Base-by-base conservation (phyloP, 2,113 vertebrate species). In the Gallinago jamesoni region DNA sequence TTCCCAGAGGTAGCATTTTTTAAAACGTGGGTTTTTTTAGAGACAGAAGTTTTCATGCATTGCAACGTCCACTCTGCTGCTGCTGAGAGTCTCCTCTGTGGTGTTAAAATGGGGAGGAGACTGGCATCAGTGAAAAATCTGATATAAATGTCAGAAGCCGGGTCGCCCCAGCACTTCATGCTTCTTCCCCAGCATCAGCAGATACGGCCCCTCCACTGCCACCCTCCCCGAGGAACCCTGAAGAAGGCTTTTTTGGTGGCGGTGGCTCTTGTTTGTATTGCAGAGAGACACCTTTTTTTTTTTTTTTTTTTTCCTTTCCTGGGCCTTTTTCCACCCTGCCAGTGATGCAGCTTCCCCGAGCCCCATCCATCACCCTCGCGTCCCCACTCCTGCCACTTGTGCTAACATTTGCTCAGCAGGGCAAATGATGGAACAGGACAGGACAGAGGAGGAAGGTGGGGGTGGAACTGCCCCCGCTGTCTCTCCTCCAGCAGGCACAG, bases 341-440 rank as follows among this genome's bases (percentile, higher is more conserved):
- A 33, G 22, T 50, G 43, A 87, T 68, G 30, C 13, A 45, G 45
- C 53, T 79, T 82, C 78, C 39, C 45, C 39, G 60, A 86, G 43
- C 10, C 23, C 53, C 60, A 92, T 94, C 62, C 62, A 95, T 84
- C 84, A 95, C 63, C 45, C 45, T 59, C 77, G 12, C 50, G 57
- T 90, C 75, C 91, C 68, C 15, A 24, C n/a, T 92, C 77, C 62
- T 94, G 92, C 48, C 67, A 68, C 69, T 83, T 95, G 70, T 77
- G 80, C 87, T 89, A 92, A 94, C 79, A 88, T 95, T 95, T 91
- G 63, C 82, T 84, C 59, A 64, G 70, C 62, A 70, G 43, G 41
- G 31, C 25, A 43, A 43, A 43, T 43, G 41, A 43, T 43, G 41
- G 41, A 43, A 15, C 41, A 43, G 41, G 41, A 43, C 80, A 81